Conservation (phyloP, 2,888 invertebrate genomes). For the Lutraria lutraria region DNA sequence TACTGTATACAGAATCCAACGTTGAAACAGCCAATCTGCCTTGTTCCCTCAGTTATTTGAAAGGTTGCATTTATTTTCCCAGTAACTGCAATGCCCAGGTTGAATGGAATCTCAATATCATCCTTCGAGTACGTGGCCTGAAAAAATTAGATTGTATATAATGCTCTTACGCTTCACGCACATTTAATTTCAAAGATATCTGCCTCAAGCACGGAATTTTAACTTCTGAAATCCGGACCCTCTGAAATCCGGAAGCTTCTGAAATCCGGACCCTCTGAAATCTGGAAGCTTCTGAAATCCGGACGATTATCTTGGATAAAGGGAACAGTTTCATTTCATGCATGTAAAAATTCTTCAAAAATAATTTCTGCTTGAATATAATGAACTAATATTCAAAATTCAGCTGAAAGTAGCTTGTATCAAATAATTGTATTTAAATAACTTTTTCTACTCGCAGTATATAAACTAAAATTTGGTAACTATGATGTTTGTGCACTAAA, state of each 20-base stretch:
- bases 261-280: no score
- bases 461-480: background rate
- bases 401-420: background rate
- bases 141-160: background rate
- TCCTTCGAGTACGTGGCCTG: background rate
- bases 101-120: background rate
- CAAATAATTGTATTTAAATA: background rate
- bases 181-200: background rate
- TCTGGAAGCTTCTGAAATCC: no score
- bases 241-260: no score
- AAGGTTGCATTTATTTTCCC: background rate
- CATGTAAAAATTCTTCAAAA: no score
- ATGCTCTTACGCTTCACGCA: background rate
- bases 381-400: background rate
- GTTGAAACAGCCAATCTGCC: background rate
- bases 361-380: no score
- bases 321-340: no score
- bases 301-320: no score
- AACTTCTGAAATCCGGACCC: no score
- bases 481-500: background rate
- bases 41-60: background rate
- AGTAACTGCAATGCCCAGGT: background rate
- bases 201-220: background rate
- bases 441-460: background rate
- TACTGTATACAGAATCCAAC: background rate